Conservation (phyloP, 1,140 invertebrate species). For the Leptoteleia sp. region DNA sequence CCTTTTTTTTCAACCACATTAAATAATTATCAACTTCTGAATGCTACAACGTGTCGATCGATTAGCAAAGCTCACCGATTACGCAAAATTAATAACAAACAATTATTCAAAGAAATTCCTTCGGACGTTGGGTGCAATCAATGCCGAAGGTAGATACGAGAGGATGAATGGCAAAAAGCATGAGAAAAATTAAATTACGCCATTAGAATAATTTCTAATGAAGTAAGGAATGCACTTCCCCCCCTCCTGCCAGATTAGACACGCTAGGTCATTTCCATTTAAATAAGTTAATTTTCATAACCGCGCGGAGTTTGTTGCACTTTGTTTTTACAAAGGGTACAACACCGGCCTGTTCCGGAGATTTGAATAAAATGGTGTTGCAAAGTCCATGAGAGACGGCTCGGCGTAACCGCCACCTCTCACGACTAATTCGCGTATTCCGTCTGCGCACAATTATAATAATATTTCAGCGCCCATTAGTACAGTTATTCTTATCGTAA, state of each 20-base stretch:
- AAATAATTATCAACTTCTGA: too few species aligned
- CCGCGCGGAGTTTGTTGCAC: slow-evolving; percentile 47
- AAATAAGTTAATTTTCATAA: slow-evolving; percentile 57
- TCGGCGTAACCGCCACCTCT: slow-evolving; percentile 15
- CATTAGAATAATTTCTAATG: slow-evolving; percentile 14
- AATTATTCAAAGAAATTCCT: too few species aligned
- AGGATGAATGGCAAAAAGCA: neutral
- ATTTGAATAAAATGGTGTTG: slow-evolving; percentile 52
- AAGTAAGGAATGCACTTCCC: slow-evolving; percentile 19
- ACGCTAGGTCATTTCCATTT: slow-evolving; percentile 39
- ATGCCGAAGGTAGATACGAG: too few species aligned
- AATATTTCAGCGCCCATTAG: slow-evolving; percentile 39
- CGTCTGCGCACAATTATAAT: slow-evolving; percentile 47
- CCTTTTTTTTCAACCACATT: too few species aligned
- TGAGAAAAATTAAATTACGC: slow-evolving; percentile 16
- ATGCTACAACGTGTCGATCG: too few species aligned
- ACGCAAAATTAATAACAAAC: too few species aligned
- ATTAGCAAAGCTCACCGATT: too few species aligned
- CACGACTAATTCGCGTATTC: slow-evolving; percentile 36
- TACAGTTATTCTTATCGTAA: slow-evolving; percentile 29
- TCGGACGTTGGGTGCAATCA: too few species aligned
- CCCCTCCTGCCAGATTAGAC: slow-evolving; percentile 1
- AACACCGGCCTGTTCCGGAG: slow-evolving; percentile 9
- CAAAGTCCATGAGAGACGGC: slow-evolving; percentile 31
- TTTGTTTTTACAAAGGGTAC: slow-evolving; percentile 36